Evolutionary conservation across 2,888 invertebrate species (phyloP).

Genomic region (Anarsia innoxiella): DNA sequence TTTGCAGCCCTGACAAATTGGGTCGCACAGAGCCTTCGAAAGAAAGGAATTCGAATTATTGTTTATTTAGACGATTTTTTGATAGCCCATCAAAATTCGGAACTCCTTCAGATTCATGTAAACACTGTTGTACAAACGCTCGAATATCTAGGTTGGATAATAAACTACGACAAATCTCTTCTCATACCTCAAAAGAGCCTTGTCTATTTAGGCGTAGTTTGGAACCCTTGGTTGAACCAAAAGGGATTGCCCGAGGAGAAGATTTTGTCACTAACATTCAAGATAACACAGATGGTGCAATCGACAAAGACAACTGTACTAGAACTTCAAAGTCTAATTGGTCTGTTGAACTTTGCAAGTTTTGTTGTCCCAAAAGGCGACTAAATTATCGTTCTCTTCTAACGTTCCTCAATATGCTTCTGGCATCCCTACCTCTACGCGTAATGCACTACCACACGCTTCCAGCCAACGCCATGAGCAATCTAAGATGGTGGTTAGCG

Average conservation of each 20-base stretch:
- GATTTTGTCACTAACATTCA: background rate
- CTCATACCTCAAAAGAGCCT: constrained; percentile 12
- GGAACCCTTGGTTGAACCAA: constrained; percentile 17
- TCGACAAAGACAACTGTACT: constrained; percentile 10
- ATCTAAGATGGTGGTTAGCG: constrained; percentile 20
- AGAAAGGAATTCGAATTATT: constrained; percentile 15
- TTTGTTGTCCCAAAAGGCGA: too few species aligned
- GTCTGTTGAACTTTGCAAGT: too few species aligned
- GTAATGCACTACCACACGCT: too few species aligned
- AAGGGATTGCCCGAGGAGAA: constrained; percentile 15
- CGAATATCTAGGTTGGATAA: too few species aligned
- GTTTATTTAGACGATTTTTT: constrained; percentile 22
- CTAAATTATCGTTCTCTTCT: constrained; percentile 19
- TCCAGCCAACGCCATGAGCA: background rate
- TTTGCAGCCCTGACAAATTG: too few species aligned
- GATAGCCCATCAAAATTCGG: constrained; percentile 15
- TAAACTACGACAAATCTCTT: too few species aligned
- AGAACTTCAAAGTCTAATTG: constrained; percentile 20
- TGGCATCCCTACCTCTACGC: constrained; percentile 1
- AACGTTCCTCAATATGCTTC: constrained; percentile 12
- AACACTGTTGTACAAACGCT: constrained; percentile 5
- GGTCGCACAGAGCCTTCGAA: constrained; percentile 16
- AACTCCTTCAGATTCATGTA: constrained; percentile 12
- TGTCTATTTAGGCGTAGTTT: constrained; percentile 16
- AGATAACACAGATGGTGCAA: constrained; percentile 2